A percentile compares a stretch with the other conserved stretches of the same genome.
Evolutionary conservation across 2,113 vertebrate genomes (phyloP).

Genomic region (Atherinomorus stipes): DNA sequence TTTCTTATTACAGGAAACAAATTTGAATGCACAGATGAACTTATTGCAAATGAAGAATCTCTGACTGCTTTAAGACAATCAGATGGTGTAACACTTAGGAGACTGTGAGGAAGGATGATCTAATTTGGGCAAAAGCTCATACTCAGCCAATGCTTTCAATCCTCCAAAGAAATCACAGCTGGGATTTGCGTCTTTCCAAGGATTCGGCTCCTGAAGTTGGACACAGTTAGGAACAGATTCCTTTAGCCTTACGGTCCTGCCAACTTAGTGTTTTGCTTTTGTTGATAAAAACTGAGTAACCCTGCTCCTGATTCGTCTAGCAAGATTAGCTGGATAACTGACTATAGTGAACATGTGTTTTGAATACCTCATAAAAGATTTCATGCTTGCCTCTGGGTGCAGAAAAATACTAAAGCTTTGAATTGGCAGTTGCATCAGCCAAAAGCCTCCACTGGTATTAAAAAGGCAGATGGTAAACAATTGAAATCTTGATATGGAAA

Average conservation of each 20-base stretch:
- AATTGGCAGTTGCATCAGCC: background rate
- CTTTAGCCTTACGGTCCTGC: slow-evolving; percentile 6
- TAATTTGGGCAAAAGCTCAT: slow-evolving; percentile 14
- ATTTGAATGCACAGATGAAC: background rate
- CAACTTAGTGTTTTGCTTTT: slow-evolving; percentile 6
- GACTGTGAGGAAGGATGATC: slow-evolving; percentile 5
- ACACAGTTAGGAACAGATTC: slow-evolving; percentile 15
- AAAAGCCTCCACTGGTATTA: background rate
- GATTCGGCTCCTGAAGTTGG: slow-evolving; percentile 16
- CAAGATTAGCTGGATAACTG: slow-evolving; percentile 1
- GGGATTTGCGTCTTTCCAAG: slow-evolving; percentile 23
- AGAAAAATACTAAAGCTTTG: background rate
- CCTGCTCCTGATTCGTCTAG: slow-evolving; percentile 8
- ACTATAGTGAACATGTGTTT: background rate
- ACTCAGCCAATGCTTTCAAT: slow-evolving; percentile 42
- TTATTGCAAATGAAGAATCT: background rate
- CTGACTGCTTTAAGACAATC: slow-evolving; percentile 7
- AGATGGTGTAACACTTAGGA: slow-evolving; percentile 10
- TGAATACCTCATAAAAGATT: background rate
- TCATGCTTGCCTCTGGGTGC: background rate
- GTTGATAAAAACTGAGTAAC: background rate
- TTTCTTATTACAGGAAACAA: no score
- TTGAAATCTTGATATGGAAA: background rate
- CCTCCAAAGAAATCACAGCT: slow-evolving; percentile 12
- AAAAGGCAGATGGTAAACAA: background rate